These are phyloP conservation scores for Nerophis lumbriciformis DNA, from an alignment of 2,113 vertebrate species.

Conservation along the genomic window DNA sequence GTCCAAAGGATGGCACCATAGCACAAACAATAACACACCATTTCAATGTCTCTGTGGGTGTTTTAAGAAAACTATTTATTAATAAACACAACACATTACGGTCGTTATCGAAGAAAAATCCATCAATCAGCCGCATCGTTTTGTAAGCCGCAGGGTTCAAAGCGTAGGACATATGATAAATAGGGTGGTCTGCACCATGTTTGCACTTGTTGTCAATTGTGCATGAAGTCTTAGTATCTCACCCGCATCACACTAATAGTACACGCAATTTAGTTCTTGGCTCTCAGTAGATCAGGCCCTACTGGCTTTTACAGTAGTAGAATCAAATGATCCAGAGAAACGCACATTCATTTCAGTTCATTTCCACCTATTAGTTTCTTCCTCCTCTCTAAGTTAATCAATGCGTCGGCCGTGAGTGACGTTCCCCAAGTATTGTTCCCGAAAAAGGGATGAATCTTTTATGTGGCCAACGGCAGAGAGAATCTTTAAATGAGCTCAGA, in stretches of 20 bases:
- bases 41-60: no score
- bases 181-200: no score
- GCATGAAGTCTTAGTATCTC: no score
- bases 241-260: no score
- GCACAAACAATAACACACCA: no score
- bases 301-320: conserved; percentile 6
- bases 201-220: no score
- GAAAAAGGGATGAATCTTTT: conserved; percentile 44
- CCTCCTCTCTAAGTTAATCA: conserved; percentile 28
- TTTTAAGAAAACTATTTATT: no score
- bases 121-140: no score
- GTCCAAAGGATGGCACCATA: no score
- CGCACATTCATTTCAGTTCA: conserved; percentile 5
- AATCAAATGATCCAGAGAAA: conserved; percentile 9
- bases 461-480: conserved; percentile 30
- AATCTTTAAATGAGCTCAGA: conserved; percentile 49
- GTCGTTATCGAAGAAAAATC: no score
- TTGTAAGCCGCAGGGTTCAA: no score
- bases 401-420: conserved; percentile 19
- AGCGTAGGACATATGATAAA: not conserved
- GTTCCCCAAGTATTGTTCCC: conserved; percentile 19
- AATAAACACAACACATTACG: no score
- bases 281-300: not conserved
- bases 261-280: not conserved
- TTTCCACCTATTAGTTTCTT: conserved; percentile 12